Percentiles rank a stretch among this genome's conserved stretches.
Evolutionary conservation across 2,113 vertebrate genomes (phyloP).

Genomic region (Chaetorhynchus papuensis): DNA sequence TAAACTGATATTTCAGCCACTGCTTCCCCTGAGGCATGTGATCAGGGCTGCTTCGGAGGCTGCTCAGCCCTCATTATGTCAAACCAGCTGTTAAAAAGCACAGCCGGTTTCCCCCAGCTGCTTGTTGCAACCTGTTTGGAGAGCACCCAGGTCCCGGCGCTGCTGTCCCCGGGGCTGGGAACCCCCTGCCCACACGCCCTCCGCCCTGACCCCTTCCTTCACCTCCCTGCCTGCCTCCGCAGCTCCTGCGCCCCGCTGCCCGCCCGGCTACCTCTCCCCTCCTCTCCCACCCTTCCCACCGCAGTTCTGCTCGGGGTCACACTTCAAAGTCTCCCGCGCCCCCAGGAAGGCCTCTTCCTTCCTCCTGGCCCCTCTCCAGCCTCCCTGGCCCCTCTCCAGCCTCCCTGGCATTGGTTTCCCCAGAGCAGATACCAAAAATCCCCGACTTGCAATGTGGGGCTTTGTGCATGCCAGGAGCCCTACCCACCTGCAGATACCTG

Average conservation of each 20-base stretch:
- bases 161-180: neutral
- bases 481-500: neutral
- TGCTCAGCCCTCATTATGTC: neutral
- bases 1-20: neutral
- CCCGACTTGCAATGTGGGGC: neutral
- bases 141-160: neutral
- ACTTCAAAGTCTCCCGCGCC: neutral
- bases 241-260: neutral
- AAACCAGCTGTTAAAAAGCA: neutral
- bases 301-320: neutral
- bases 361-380: slow-evolving; percentile 36
- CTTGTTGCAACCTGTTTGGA: neutral
- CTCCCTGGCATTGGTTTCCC: neutral
- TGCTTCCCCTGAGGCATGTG: neutral
- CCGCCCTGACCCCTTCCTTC: neutral
- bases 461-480: neutral
- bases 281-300: neutral
- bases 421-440: neutral
- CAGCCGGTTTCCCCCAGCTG: neutral
- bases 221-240: neutral
- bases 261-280: rapidly evolving
- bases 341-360: neutral
- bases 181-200: neutral
- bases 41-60: neutral
- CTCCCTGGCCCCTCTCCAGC: slow-evolving; percentile 8